Conservation (phyloP, 2,113 vertebrate genomes). For the Equus przewalskii region DNA sequence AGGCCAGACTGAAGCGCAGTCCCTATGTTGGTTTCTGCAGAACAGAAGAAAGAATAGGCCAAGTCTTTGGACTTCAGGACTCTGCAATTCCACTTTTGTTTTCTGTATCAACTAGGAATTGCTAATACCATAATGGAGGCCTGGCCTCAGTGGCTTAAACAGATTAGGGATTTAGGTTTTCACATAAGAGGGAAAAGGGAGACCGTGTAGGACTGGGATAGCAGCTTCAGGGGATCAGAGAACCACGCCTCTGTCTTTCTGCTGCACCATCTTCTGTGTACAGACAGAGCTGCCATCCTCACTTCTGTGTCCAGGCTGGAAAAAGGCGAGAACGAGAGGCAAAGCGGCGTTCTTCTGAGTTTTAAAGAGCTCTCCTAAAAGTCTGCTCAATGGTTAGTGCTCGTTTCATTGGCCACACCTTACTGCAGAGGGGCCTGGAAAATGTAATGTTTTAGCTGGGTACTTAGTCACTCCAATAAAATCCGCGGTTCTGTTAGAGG, state of each 20-base stretch:
- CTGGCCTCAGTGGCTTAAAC: background rate
- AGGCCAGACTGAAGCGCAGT: background rate
- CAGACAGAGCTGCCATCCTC: background rate
- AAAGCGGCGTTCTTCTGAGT: background rate
- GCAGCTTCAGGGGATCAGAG: background rate
- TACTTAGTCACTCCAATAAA: background rate
- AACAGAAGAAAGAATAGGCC: background rate
- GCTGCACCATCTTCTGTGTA: background rate
- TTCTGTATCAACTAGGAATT: background rate
- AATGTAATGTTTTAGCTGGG: background rate
- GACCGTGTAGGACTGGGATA: fast-evolving
- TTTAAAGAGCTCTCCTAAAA: background rate
- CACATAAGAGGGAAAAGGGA: background rate
- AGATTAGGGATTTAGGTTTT: background rate
- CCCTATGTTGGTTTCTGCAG: background rate
- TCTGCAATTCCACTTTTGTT: background rate
- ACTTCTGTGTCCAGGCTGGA: background rate
- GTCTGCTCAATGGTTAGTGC: background rate
- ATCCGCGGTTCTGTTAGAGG: background rate
- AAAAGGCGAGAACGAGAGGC: background rate
- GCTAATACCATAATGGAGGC: background rate
- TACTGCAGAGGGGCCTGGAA: fast-evolving
- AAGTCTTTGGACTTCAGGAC: background rate
- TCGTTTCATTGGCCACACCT: background rate
- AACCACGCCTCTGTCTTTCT: background rate